Evolutionary conservation across 2,113 vertebrate genomes (phyloP), one percentile per base, ranked within the genome.

Genomic region (Bos javanicus): DNA sequence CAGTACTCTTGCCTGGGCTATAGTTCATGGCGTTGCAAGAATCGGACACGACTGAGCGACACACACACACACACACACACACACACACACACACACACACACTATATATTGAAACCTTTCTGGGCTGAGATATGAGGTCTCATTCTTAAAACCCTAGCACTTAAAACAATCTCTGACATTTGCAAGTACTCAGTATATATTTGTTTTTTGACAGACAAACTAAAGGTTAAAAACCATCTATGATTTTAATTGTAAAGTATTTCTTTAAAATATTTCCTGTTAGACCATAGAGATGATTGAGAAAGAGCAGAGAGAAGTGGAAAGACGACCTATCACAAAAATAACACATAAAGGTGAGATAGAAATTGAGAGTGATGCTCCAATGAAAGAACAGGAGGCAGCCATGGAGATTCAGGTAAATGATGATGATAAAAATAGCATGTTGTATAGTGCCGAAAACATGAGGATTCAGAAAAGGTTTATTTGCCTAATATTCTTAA

Each of bases 241-340:
- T 92, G 43, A 56, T 87, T 95, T 95, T 87, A 64, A 78, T 92
- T 74, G 6, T 86, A 21, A 91, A 85, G 2, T 67, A 12, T 54
- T 82, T 82, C 67, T 94, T 96, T 92, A 62, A 94, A 94, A 89
- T 96, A 43, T 97, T 97, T 97, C 56, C 30, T 97, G 10, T 94
- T 98, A 99, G 99, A 99, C 99, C 36, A 99, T 99, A 98, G 99
- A 99, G 98, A 99, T 99, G 99, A 99, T 99, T 39, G 99, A 99
- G 98, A 99, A 99, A 97, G 99, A 99, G 83, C 99, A 99, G 98
- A 99, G 99, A 91, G 99, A 99, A 98, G 99, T 94, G 21, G 99
- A 99, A 99, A 99, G 99, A 94, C 99, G 99, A 43, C 99, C 99
- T 15, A 99, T 99, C 97, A 99, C 99, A 59, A 99, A 99, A 99